Evolutionary conservation across 1,140 invertebrate species (phyloP).

Genomic region (Dufourea novaeangliae): DNA sequence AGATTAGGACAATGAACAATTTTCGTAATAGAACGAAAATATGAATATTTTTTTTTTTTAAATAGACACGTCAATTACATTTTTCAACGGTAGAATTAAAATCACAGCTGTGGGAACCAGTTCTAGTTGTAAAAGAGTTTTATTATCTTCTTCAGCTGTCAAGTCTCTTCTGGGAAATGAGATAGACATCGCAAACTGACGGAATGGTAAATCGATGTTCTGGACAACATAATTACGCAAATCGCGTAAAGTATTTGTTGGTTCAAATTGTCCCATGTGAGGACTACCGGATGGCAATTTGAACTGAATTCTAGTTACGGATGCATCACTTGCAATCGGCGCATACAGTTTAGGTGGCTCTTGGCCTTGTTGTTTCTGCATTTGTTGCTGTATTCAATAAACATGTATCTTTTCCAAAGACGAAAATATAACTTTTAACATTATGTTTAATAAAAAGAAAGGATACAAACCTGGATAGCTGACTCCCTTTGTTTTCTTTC

Average conservation of each 20-base stretch:
- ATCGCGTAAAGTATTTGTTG: slow-evolving; percentile 82
- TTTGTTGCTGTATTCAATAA: slow-evolving; percentile 52
- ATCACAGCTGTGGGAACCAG: slow-evolving; percentile 91
- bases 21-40: background rate
- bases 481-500: slow-evolving; percentile 81
- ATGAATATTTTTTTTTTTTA: slow-evolving; percentile 9
- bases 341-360: slow-evolving; percentile 47
- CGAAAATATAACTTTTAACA: background rate
- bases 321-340: slow-evolving; percentile 67
- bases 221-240: slow-evolving; percentile 84
- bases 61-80: slow-evolving; percentile 60
- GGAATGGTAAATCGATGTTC: slow-evolving; percentile 81
- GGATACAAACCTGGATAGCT: slow-evolving; percentile 61
- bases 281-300: slow-evolving; percentile 89
- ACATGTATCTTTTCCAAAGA: slow-evolving; percentile 31
- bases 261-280: slow-evolving; percentile 85
- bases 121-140: slow-evolving; percentile 86
- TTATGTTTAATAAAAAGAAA: background rate
- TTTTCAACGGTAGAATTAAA: slow-evolving; percentile 86
- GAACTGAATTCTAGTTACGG: slow-evolving; percentile 89
- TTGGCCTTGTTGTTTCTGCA: slow-evolving; percentile 55
- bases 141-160: slow-evolving; percentile 83
- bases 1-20: slow-evolving; percentile 17
- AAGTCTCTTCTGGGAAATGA: slow-evolving; percentile 91
- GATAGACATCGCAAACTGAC: slow-evolving; percentile 87